Percentiles rank a stretch among this genome's conserved stretches.
These are phyloP conservation scores for Sparidentex hasta DNA, from an alignment of 2,797 vertebrate genomes.

Conservation along the genomic window DNA sequence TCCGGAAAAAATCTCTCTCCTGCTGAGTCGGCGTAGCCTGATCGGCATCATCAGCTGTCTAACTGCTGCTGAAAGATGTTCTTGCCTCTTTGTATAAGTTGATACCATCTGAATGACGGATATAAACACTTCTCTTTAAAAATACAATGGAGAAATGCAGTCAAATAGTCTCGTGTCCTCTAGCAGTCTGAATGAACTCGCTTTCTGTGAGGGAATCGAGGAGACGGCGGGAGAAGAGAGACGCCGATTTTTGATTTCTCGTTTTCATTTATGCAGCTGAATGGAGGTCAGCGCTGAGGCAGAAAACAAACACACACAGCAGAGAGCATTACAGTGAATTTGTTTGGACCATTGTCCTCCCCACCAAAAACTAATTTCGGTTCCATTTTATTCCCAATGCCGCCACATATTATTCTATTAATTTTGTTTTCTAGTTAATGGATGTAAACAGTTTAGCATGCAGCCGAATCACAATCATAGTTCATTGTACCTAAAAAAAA, in stretches of 20 bases:
- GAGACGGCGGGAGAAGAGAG: neutral
- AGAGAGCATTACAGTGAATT: neutral
- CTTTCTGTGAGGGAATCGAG: conserved; percentile 4
- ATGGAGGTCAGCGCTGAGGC: conserved; percentile 28
- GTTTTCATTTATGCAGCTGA: conserved; percentile 44
- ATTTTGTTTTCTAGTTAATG: neutral
- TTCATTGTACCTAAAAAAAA: conserved; percentile 13
- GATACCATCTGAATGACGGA: neutral
- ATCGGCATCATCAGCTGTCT: neutral
- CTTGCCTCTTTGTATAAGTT: neutral
- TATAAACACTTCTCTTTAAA: conserved; percentile 1
- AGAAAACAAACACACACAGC: neutral
- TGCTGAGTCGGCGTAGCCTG: neutral
- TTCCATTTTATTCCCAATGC: conserved; percentile 9
- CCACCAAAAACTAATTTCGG: conserved; percentile 10
- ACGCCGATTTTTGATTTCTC: conserved; percentile 27
- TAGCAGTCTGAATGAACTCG: conserved; percentile 19
- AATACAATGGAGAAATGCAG: neutral
- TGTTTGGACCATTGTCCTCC: conserved; percentile 1
- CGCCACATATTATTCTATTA: conserved; percentile 10
- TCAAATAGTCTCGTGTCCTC: conserved; percentile 9
- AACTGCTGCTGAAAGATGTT: neutral
- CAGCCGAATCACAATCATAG: conserved; percentile 9
- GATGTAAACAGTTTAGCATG: conserved; percentile 1
- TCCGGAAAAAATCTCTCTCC: neutral